Percentiles rank a stretch among this genome's conserved stretches.
Evolutionary conservation across 2,797 vertebrate species (phyloP).

Genomic region (Gobio occitaniae): DNA sequence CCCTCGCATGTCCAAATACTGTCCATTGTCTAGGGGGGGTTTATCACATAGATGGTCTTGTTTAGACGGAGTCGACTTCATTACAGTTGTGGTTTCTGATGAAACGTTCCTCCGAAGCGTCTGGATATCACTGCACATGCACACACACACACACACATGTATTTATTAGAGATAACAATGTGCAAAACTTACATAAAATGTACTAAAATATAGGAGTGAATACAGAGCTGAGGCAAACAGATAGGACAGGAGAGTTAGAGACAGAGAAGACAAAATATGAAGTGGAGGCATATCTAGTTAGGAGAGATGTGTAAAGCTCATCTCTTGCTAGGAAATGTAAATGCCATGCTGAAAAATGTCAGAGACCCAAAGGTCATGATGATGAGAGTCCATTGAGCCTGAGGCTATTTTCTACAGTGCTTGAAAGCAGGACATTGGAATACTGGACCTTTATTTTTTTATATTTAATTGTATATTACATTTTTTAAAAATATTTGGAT

Average conservation of each 20-base stretch:
- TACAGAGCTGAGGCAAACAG: neutral
- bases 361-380: conserved; percentile 16
- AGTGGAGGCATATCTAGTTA: neutral
- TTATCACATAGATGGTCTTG: conserved; percentile 75
- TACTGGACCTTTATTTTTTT: neutral
- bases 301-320: neutral
- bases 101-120: conserved; percentile 85
- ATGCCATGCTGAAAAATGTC: conserved; percentile 25
- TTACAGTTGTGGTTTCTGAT: conserved; percentile 68
- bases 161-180: neutral
- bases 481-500: neutral
- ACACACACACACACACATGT: conserved; percentile 17
- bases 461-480: neutral
- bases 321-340: conserved; percentile 21
- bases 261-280: neutral
- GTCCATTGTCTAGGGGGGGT: conserved; percentile 84
- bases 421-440: neutral
- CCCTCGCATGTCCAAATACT: conserved; percentile 86
- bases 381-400: neutral
- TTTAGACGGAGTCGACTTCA: conserved; percentile 75
- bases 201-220: neutral
- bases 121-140: conserved; percentile 87
- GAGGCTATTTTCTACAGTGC: neutral
- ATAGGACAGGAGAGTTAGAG: neutral
- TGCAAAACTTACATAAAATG: neutral